Evolutionary conservation across 2,888 invertebrate species (phyloP), one percentile per base, ranked within the genome.

Genomic region (Amblyjoppa fuscipennis): DNA sequence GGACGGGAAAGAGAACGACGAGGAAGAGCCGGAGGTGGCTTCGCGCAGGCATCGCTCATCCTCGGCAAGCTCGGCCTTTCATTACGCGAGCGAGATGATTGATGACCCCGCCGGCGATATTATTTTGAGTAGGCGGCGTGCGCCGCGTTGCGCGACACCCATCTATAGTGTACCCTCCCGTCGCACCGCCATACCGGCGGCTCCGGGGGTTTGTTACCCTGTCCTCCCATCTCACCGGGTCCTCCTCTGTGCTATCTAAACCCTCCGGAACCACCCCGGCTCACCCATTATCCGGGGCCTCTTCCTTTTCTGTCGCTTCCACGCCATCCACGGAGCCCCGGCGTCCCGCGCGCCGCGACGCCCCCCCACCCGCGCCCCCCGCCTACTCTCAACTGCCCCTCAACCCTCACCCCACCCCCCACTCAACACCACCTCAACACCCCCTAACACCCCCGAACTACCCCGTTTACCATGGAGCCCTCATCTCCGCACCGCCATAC

Each of bases 31-130:
- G 25, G 69, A 49, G 20, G 69, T 28, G n/a, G 31, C 34, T 41
- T 13, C 74, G 45, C 7, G 20, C 45, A 61, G 31, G 56, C 73
- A 38, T 56, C 74, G 41, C 74, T 61, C 59, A 59, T 38, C 25
- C 74, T 31, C 74, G 16, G 41, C 20, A 59, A 59, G 45, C 78
- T 64, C 80, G 71, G 86, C 90, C 90, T 90, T 90, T 90, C 90
- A 90, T 90, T 90, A 90, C 82, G 38, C 71, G 73, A 61, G 75
- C 45, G 45, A 13, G 73, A 85, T 90, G 90, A 90, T 90, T 90
- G 90, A 90, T 90, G 90, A 89, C 86, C 86, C 85, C 86, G 20
- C 90, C 69, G 83, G 85, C 87, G 87, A 90, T 90, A 90, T 90
- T 90, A 90, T 90, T 90, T 90, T 87, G 87, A 90, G 89, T 90